Percentiles rank a stretch among this genome's conserved stretches.
Conservation (phyloP, 2,888 invertebrate species). For the Amphipoea lucens region DNA sequence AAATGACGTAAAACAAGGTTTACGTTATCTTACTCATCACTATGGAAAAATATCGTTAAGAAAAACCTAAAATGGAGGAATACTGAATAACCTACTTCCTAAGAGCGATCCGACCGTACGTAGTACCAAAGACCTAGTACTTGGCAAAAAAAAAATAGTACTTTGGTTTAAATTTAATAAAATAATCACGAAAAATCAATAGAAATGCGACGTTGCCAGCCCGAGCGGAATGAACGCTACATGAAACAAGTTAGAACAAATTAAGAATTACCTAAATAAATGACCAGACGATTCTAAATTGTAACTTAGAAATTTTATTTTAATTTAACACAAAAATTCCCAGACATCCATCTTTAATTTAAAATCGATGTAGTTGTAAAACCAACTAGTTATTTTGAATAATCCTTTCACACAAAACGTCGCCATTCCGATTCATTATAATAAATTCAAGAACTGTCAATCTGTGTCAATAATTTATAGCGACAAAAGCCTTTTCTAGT, state of each 20-base stretch:
- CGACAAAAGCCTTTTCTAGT: constrained; percentile 62
- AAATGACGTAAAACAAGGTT: not conserved
- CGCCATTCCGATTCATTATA: constrained; percentile 29
- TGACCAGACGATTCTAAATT: not conserved
- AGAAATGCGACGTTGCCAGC: not conserved
- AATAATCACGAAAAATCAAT: not conserved
- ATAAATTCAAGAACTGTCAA: constrained; percentile 39
- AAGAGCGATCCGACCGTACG: no score
- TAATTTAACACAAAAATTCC: constrained; percentile 2
- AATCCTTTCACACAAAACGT: constrained; percentile 38
- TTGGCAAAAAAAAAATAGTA: not conserved
- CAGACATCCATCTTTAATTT: constrained; percentile 5
- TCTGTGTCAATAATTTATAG: constrained; percentile 62
- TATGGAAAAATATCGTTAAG: not conserved
- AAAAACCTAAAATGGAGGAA: not conserved
- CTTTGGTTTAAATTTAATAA: not conserved
- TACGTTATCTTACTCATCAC: not conserved
- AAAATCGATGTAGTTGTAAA: constrained; percentile 39
- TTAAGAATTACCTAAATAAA: no score
- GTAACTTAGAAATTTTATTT: not conserved
- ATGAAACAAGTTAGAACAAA: not conserved
- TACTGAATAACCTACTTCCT: not conserved
- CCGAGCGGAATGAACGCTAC: not conserved
- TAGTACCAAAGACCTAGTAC: not conserved
- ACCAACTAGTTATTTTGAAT: constrained; percentile 34